These are phyloP conservation scores for Pilophorus perplexus DNA, from an alignment of 2,888 invertebrate species.

Conservation along the genomic window DNA sequence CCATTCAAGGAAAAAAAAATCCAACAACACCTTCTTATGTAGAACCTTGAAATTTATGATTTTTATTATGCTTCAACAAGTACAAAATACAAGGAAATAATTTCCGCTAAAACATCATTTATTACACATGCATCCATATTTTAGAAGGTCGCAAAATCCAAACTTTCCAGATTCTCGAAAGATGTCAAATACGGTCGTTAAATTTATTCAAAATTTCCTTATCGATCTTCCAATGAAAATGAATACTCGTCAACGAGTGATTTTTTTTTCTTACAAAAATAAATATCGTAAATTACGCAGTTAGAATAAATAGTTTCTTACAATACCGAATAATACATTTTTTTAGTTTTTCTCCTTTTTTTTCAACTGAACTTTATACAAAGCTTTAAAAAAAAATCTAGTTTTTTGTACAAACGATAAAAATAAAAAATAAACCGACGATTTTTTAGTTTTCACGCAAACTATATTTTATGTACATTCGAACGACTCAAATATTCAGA, in stretches of 20 bases:
- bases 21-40: too few relatives aligned
- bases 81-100: slow-evolving; percentile 40
- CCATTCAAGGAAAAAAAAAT: too few relatives aligned
- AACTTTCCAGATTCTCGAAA: slow-evolving; percentile 36
- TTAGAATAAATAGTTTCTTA: slow-evolving; percentile 39
- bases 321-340: slow-evolving; percentile 26
- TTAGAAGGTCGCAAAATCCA: slow-evolving; percentile 34
- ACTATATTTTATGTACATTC: slow-evolving; percentile 30
- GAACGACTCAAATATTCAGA: slow-evolving; percentile 37
- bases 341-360: neutral
- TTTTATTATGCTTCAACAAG: slow-evolving; percentile 40
- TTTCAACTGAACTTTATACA: slow-evolving; percentile 22
- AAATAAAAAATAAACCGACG: slow-evolving; percentile 6
- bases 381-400: slow-evolving; percentile 23
- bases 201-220: neutral
- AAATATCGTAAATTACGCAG: slow-evolving; percentile 35
- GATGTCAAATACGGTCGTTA: too few relatives aligned
- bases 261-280: slow-evolving; percentile 41
- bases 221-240: slow-evolving; percentile 7
- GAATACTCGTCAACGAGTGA: neutral
- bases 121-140: slow-evolving; percentile 36
- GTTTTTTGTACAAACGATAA: slow-evolving; percentile 2
- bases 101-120: slow-evolving; percentile 35
- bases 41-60: slow-evolving; percentile 40
- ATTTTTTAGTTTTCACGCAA: slow-evolving; percentile 14